phyloP scores from a whole-genome alignment of 2,113 vertebrate species.

The Heptranchias perlo region DNA sequence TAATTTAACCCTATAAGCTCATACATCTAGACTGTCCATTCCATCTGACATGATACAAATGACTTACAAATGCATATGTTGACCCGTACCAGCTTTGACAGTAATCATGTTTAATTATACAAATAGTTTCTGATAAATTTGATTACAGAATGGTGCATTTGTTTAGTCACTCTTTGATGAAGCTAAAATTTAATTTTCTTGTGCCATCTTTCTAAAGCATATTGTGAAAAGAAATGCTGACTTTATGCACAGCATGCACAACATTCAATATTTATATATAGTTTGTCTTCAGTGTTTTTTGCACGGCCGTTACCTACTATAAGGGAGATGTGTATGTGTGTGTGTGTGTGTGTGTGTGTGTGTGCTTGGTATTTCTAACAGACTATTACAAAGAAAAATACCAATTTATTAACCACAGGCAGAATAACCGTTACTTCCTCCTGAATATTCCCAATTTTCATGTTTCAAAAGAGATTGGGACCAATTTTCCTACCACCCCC shows the following conservation, averaged over 20 bases:
- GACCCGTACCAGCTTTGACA: slow-evolving; percentile 85
- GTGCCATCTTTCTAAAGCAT: slow-evolving; percentile 72
- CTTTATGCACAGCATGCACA: slow-evolving; percentile 68
- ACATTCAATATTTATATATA: slow-evolving; percentile 48
- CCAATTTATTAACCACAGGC: neutral
- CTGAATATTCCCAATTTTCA: neutral
- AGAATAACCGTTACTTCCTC: neutral
- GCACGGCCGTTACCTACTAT: neutral
- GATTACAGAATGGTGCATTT: slow-evolving; percentile 81
- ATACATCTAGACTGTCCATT: slow-evolving; percentile 92
- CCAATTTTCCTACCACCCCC: neutral
- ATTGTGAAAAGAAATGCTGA: slow-evolving; percentile 79
- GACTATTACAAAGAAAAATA: neutral
- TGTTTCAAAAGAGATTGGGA: neutral
- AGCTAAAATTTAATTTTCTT: slow-evolving; percentile 98
- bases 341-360: neutral
- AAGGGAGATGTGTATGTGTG: neutral
- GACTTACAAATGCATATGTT: slow-evolving; percentile 96
- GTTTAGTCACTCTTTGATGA: slow-evolving; percentile 85
- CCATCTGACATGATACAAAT: slow-evolving; percentile 94
- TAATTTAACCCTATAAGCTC: slow-evolving; percentile 94
- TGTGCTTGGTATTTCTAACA: neutral
- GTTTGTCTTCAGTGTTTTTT: neutral
- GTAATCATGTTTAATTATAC: slow-evolving; percentile 93
- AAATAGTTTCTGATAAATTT: slow-evolving; percentile 96